Evolutionary conservation across 2,113 vertebrate genomes (phyloP).

Genomic region (Crocuta crocuta): DNA sequence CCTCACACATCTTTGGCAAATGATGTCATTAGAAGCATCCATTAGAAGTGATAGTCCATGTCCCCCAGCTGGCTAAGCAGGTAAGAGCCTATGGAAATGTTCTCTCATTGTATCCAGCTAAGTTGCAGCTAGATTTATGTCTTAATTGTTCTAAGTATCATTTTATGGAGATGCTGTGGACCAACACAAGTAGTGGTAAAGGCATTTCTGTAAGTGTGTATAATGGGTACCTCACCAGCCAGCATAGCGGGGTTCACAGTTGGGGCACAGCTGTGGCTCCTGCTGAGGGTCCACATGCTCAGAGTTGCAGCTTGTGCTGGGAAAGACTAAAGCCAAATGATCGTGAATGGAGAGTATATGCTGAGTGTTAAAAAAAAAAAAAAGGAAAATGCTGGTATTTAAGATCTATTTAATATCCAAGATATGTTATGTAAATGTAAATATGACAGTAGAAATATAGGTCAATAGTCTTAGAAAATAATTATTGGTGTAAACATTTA

Average conservation of each 20-base stretch:
- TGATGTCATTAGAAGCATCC: neutral
- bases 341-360: neutral
- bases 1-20: slow-evolving; percentile 39
- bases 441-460: neutral
- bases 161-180: neutral
- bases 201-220: neutral
- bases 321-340: neutral
- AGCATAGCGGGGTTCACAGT: neutral
- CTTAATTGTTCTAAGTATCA: neutral
- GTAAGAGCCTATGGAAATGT: neutral
- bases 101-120: neutral
- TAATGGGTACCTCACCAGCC: neutral
- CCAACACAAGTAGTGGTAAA: neutral
- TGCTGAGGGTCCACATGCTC: neutral
- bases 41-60: neutral
- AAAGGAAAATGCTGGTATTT: neutral
- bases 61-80: neutral
- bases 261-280: neutral
- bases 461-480: neutral
- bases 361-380: neutral
- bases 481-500: slow-evolving; percentile 5
- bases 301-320: neutral
- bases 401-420: neutral
- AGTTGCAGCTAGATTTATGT: slow-evolving; percentile 26
- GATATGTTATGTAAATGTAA: neutral